These are phyloP conservation scores for Drosophila rhopaloa DNA, from an alignment of 1,140 invertebrate genomes.

Conservation along the genomic window DNA sequence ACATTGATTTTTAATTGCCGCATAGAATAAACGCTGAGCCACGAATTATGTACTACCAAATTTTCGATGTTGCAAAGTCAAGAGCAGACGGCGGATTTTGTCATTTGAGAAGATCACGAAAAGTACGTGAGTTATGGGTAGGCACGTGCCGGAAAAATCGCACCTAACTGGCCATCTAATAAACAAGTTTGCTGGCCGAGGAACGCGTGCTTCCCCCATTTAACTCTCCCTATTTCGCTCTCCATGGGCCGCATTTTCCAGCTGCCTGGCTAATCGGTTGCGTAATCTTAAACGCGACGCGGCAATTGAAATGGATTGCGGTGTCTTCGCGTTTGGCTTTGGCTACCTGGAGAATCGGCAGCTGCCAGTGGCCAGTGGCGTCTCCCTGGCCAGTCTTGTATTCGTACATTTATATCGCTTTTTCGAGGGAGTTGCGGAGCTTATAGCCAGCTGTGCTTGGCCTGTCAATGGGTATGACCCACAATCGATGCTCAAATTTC, in stretches of 20 bases:
- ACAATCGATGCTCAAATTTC: constrained; percentile 81
- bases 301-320: constrained; percentile 79
- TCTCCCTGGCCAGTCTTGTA: constrained; percentile 30
- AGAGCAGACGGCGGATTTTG: constrained; percentile 2
- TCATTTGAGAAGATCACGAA: constrained; percentile 35
- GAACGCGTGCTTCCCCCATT: constrained; percentile 35
- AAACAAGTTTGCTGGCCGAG: constrained; percentile 65
- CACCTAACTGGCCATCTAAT: constrained; percentile 66
- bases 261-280: constrained; percentile 77
- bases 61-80: neutral
- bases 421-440: constrained; percentile 42
- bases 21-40: neutral
- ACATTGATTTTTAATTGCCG: constrained; percentile 75
- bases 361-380: constrained; percentile 45
- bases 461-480: constrained; percentile 60
- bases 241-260: constrained; percentile 66
- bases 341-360: constrained; percentile 59
- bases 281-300: constrained; percentile 79
- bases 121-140: constrained; percentile 40
- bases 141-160: constrained; percentile 45
- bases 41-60: neutral
- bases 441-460: constrained; percentile 49
- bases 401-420: neutral
- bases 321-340: constrained; percentile 38
- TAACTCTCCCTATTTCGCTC: constrained; percentile 11